Conservation (phyloP, 2,888 invertebrate species). For the Pelosia muscerda region DNA sequence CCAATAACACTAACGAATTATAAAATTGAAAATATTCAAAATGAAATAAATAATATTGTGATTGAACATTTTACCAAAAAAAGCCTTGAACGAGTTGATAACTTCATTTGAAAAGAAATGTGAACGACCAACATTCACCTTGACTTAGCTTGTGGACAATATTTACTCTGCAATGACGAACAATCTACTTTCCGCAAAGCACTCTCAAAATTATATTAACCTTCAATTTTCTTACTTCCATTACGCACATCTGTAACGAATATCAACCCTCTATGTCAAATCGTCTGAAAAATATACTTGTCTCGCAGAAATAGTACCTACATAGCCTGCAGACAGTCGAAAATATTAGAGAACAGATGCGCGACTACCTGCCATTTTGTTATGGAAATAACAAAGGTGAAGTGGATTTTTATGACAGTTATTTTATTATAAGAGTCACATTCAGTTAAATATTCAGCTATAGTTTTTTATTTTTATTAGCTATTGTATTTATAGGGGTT, state of each 20-base stretch:
- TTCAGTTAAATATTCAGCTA: conserved; percentile 7
- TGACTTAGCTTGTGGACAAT: background rate
- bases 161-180: background rate
- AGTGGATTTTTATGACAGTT: background rate
- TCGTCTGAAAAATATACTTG: conserved; percentile 6
- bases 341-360: background rate
- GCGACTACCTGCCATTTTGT: conserved; percentile 1
- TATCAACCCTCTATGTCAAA: conserved; percentile 15
- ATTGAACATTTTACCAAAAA: background rate
- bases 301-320: background rate
- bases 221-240: conserved; percentile 14
- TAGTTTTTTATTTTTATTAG: conserved; percentile 8
- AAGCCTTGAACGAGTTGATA: background rate
- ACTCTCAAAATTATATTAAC: conserved; percentile 12
- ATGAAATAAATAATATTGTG: background rate
- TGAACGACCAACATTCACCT: background rate
- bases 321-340: background rate
- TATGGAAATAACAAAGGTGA: background rate
- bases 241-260: conserved; percentile 19
- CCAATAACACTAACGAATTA: background rate
- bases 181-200: background rate
- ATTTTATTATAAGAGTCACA: background rate
- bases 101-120: background rate
- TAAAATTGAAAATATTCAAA: background rate
- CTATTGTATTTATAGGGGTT: background rate